Conservation (phyloP, 2,113 vertebrate genomes). For the Mobula hypostoma region DNA sequence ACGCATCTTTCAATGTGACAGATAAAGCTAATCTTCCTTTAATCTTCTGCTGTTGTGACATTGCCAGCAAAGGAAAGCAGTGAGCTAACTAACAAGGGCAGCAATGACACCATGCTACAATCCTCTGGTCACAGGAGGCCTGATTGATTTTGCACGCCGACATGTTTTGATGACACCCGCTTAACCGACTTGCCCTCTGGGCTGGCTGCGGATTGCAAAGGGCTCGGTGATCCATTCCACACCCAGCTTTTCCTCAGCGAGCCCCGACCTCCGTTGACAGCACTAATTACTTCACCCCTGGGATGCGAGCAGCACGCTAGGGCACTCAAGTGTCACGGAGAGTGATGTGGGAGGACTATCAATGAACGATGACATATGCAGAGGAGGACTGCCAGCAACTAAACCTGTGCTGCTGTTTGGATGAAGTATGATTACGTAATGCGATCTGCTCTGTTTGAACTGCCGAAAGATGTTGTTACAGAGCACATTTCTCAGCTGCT, state of each 20-base stretch:
- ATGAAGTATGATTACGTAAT: slow-evolving; percentile 48
- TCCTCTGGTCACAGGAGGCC: slow-evolving; percentile 41
- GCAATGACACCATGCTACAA: slow-evolving; percentile 39
- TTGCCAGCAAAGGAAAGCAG: neutral
- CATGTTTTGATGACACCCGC: slow-evolving; percentile 55
- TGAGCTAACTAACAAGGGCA: slow-evolving; percentile 19
- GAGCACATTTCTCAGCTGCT: neutral
- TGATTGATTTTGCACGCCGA: slow-evolving; percentile 45
- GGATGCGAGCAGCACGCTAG: slow-evolving; percentile 55
- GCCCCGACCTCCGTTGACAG: slow-evolving; percentile 44
- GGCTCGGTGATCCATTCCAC: slow-evolving; percentile 49
- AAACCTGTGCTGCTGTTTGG: slow-evolving; percentile 48
- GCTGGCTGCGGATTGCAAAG: slow-evolving; percentile 50
- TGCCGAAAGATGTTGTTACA: neutral
- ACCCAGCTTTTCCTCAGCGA: slow-evolving; percentile 48
- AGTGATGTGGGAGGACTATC: slow-evolving; percentile 50
- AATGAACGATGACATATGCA: slow-evolving; percentile 43
- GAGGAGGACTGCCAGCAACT: slow-evolving; percentile 49
- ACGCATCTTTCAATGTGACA: no score
- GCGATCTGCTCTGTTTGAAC: slow-evolving; percentile 43
- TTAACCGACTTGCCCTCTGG: slow-evolving; percentile 52
- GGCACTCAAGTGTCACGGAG: slow-evolving; percentile 41
- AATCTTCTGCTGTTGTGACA: no score
- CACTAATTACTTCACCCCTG: slow-evolving; percentile 63
- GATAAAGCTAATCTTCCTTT: no score